phyloP scores from a whole-genome alignment of 2,797 vertebrate species.

The Lateolabrax maculatus region DNA sequence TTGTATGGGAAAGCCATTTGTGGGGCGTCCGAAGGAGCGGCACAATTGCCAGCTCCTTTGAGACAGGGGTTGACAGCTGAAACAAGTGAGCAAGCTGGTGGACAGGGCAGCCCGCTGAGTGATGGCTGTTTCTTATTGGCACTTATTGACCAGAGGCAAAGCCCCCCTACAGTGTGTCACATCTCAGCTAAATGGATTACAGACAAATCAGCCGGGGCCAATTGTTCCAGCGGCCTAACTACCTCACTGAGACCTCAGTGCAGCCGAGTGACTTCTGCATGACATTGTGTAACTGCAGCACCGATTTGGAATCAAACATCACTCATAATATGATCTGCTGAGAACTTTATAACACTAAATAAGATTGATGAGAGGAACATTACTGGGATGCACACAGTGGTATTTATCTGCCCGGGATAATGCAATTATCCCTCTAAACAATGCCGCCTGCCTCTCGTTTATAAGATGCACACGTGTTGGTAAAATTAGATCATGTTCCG shows the following conservation, averaged over 20 bases:
- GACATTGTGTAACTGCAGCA: slow-evolving; percentile 43
- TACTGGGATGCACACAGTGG: slow-evolving; percentile 10
- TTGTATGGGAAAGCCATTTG: slow-evolving; percentile 76
- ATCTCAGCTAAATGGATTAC: slow-evolving; percentile 82
- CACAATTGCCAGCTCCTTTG: slow-evolving; percentile 71
- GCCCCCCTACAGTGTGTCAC: slow-evolving; percentile 78
- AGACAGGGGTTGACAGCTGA: slow-evolving; percentile 76
- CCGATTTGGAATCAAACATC: slow-evolving; percentile 24
- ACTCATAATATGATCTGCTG: slow-evolving; percentile 23
- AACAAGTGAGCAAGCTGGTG: slow-evolving; percentile 81
- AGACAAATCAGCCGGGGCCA: slow-evolving; percentile 68
- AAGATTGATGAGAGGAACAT: slow-evolving; percentile 5
- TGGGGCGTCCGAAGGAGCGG: slow-evolving; percentile 59
- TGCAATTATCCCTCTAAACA: slow-evolving; percentile 36
- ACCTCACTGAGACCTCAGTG: slow-evolving; percentile 63
- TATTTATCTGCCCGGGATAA: slow-evolving; percentile 38
- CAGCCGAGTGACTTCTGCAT: slow-evolving; percentile 56
- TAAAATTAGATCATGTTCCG: slow-evolving; percentile 56
- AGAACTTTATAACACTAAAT: not conserved
- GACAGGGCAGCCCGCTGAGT: slow-evolving; percentile 82
- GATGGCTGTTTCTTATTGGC: slow-evolving; percentile 81
- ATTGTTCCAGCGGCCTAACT: slow-evolving; percentile 68
- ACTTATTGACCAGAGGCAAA: slow-evolving; percentile 81
- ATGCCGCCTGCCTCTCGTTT: slow-evolving; percentile 20
- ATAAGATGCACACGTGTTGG: slow-evolving; percentile 17